Evolutionary conservation across 1,140 invertebrate species (phyloP).

Genomic region (Diabrotica undecimpunctata): DNA sequence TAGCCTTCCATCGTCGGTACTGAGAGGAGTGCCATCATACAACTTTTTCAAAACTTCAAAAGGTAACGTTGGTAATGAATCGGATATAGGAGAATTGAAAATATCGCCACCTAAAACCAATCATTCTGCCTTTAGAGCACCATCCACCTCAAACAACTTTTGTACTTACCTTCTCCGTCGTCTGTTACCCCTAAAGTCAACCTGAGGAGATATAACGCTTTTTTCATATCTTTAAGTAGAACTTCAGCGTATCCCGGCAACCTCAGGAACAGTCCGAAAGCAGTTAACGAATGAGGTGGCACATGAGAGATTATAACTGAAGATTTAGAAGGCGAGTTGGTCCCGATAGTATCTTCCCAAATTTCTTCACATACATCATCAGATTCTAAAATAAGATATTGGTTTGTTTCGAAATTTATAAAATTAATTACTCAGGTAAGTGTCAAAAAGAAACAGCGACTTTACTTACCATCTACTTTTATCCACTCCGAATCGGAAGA

Average conservation of each 20-base stretch:
- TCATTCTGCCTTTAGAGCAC: neutral
- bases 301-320: constrained; percentile 53
- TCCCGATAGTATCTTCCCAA: constrained; percentile 49
- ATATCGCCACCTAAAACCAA: constrained; percentile 61
- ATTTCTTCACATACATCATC: constrained; percentile 70
- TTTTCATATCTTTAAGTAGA: constrained; percentile 74
- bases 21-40: constrained; percentile 72
- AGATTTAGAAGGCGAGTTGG: constrained; percentile 46
- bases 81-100: constrained; percentile 69
- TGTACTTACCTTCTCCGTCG: constrained; percentile 73
- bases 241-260: constrained; percentile 87
- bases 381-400: constrained; percentile 30
- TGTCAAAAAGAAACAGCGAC: too few species aligned
- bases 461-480: constrained; percentile 46
- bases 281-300: constrained; percentile 84
- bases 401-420: neutral
- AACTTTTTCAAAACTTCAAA: constrained; percentile 81
- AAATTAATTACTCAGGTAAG: too few species aligned
- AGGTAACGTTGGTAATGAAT: constrained; percentile 77
- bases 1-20: constrained; percentile 76
- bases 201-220: constrained; percentile 79
- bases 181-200: constrained; percentile 85
- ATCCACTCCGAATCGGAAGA: constrained; percentile 71
- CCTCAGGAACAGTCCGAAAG: constrained; percentile 83
- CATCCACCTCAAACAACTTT: too few species aligned